A percentile compares a stretch with the other conserved stretches of the same genome.
Conservation (phyloP, 2,888 invertebrate genomes). For the Amiota mariae region DNA sequence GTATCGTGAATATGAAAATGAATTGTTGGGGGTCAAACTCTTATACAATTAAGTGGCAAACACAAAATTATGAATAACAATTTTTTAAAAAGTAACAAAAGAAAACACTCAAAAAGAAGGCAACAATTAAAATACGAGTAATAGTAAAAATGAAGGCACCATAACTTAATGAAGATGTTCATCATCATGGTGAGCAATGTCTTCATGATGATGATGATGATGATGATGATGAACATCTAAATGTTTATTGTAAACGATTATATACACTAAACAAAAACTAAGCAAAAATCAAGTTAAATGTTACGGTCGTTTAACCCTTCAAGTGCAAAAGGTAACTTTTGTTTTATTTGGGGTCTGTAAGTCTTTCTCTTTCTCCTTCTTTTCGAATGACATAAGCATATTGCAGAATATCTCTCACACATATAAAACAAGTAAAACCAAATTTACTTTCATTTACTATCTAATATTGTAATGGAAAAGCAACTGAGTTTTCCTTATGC, state of each 20-base stretch:
- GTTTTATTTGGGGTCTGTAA: background rate
- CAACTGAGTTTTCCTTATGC: too few relatives aligned
- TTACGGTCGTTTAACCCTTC: slow-evolving; percentile 54
- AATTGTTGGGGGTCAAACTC: background rate
- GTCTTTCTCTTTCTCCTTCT: background rate
- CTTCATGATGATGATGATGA: slow-evolving; percentile 3
- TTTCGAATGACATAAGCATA: slow-evolving; percentile 20
- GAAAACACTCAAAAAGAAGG: background rate
- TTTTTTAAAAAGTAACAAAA: background rate
- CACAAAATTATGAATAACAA: background rate
- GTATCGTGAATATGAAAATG: too few relatives aligned
- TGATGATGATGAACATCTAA: slow-evolving; percentile 32
- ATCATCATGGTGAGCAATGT: background rate
- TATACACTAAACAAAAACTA: slow-evolving; percentile 26
- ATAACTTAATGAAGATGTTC: background rate
- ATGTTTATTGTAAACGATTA: slow-evolving; percentile 37
- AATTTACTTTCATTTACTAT: too few relatives aligned
- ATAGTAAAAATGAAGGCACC: slow-evolving; percentile 4
- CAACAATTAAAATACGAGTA: slow-evolving; percentile 8
- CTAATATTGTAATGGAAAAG: too few relatives aligned
- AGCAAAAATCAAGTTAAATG: slow-evolving; percentile 32
- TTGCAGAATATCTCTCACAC: background rate
- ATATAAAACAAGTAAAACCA: too few relatives aligned
- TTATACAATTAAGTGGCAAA: slow-evolving; percentile 17
- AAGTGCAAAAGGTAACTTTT: slow-evolving; percentile 42